Percentiles rank a stretch among this genome's conserved stretches.
Conservation (phyloP, 2,113 vertebrate genomes). For the Platanista minor region DNA sequence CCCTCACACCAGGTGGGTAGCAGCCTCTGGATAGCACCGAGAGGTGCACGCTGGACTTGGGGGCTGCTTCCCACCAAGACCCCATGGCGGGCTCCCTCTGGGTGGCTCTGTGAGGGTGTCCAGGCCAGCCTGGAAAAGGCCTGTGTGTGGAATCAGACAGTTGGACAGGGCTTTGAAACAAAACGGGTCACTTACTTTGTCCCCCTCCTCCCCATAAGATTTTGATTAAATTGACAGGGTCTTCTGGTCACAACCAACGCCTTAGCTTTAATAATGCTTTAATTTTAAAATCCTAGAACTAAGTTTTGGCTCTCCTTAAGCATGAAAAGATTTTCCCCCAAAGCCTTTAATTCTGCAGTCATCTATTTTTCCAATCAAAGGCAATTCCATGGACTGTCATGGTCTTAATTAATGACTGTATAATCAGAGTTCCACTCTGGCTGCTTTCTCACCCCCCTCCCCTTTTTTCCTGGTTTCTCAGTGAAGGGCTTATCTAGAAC, state of each 20-base stretch:
- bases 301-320: constrained; percentile 33
- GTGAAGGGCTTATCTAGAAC: constrained; percentile 58
- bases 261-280: constrained; percentile 24
- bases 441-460: neutral
- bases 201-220: neutral
- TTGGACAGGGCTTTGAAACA: neutral
- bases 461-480: constrained; percentile 25
- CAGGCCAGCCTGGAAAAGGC: neutral
- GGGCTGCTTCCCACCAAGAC: neutral
- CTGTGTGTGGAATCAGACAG: neutral
- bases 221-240: constrained; percentile 17
- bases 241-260: neutral
- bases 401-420: constrained; percentile 36
- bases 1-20: neutral
- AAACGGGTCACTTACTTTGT: neutral
- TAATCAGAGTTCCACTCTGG: neutral
- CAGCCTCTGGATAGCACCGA: neutral
- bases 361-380: constrained; percentile 44
- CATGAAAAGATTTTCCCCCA: constrained; percentile 14
- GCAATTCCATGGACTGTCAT: neutral
- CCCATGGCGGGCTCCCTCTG: neutral
- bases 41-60: neutral
- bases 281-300: constrained; percentile 1
- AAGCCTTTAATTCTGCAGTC: constrained; percentile 58
- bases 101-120: neutral